A percentile compares a stretch with the other conserved stretches of the same genome.
These are phyloP conservation scores for Salticus scenicus DNA, from an alignment of 2,888 invertebrate genomes.

Conservation along the genomic window DNA sequence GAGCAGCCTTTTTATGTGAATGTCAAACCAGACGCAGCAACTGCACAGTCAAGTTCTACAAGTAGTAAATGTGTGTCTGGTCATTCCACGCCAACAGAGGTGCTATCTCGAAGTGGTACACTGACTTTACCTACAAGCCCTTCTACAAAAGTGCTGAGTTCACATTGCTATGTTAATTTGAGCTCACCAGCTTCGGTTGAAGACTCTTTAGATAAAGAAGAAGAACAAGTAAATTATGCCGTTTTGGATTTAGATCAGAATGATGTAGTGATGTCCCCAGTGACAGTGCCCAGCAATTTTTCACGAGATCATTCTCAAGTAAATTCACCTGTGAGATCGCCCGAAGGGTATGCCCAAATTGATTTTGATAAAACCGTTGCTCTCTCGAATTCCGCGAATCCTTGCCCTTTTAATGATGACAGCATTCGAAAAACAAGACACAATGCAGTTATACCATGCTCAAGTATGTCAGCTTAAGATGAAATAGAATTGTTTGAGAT, in stretches of 20 bases:
- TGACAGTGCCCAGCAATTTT: constrained; percentile 72
- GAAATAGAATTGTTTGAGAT: too few species aligned
- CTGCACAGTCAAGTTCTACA: constrained; percentile 36
- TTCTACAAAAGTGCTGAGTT: neutral
- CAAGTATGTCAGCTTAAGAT: constrained; percentile 37
- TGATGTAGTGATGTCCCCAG: constrained; percentile 72
- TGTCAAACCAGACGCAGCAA: constrained; percentile 45
- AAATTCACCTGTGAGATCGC: constrained; percentile 55
- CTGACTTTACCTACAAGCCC: constrained; percentile 29
- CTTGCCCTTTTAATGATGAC: constrained; percentile 61
- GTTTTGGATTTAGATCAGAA: constrained; percentile 83
- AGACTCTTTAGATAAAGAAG: constrained; percentile 4
- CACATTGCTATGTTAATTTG: constrained; percentile 50
- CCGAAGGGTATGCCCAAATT: constrained; percentile 85
- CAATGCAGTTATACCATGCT: constrained; percentile 57
- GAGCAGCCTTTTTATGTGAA: constrained; percentile 64
- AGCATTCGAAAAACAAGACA: constrained; percentile 67
- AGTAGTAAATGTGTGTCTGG: constrained; percentile 54
- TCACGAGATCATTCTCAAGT: constrained; percentile 29
- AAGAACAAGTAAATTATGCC: constrained; percentile 82
- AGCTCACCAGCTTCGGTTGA: constrained; percentile 23
- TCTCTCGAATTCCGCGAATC: constrained; percentile 76
- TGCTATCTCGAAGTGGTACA: neutral
- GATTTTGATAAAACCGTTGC: constrained; percentile 96
- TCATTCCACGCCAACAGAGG: constrained; percentile 37